Conservation (phyloP, 2,888 invertebrate species). For the Rutpela maculata region DNA sequence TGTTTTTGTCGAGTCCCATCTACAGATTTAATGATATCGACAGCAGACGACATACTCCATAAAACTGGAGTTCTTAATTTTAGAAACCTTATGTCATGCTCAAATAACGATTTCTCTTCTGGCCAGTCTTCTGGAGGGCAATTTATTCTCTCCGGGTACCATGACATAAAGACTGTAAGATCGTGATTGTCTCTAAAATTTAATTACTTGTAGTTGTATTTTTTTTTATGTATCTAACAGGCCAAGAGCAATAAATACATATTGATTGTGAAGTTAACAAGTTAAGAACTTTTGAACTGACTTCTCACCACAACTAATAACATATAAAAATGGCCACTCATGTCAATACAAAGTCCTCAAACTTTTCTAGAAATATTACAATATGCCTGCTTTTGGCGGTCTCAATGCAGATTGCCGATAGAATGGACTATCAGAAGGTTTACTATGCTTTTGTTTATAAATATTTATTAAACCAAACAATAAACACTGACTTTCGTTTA, state of each 20-base stretch:
- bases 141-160: constrained; percentile 78
- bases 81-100: constrained; percentile 68
- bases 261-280: neutral
- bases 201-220: neutral
- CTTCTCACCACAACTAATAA: no score
- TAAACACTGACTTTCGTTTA: no score
- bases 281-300: no score
- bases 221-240: neutral
- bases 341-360: no score
- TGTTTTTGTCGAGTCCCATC: constrained; percentile 65
- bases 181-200: constrained; percentile 84
- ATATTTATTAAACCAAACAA: no score
- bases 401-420: no score
- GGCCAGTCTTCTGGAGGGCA: constrained; percentile 70
- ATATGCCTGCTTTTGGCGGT: no score
- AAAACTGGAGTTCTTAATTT: constrained; percentile 66
- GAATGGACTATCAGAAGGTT: no score
- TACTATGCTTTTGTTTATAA: no score
- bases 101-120: constrained; percentile 65
- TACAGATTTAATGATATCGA: constrained; percentile 66
- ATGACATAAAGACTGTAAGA: constrained; percentile 81
- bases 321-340: no score
- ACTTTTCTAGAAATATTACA: no score
- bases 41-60: constrained; percentile 61
- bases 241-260: neutral